Evolutionary conservation across 2,797 vertebrate genomes (phyloP), one percentile per base, ranked within the genome.

Genomic region (Gallinago nigripennis): DNA sequence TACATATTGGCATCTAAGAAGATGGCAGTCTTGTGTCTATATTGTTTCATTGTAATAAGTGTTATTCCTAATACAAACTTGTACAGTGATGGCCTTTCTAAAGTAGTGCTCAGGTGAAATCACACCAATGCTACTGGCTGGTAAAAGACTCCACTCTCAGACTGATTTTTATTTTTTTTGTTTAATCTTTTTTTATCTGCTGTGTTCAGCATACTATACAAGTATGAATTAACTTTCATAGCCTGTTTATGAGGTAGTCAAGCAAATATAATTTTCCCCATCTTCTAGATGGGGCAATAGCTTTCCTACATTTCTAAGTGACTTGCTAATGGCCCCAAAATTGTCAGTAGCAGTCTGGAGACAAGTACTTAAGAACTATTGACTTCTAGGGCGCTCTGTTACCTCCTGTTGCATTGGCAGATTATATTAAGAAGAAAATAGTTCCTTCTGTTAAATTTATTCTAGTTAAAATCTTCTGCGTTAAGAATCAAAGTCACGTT

Each of bases 241-340:
- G 58, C 73, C 82, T 81, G 88, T 86, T 94, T 65, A 91, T 81
- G n/a, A 84, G 77, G 50, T 78, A 95, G 50, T 83, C 58, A 79
- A 91, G 88, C 54, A 95, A 84, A 78, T 79, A 72, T 20, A 35
- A 83, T 88, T 90, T 83, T 57, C 21, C 31, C 30, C 30, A 9
- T 91, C 86, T 91, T 54, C 20, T 11, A 61, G 65, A 53, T 61
- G 39, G 57, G 10, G 43, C 54, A 91, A 88, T 3, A 61, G 69
- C 80, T 88, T 75, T 71, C 28, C 69, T 86, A 63, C 57, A 28
- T 77, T 86, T 71, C 43, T 68, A 33, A 92, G 76, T 65, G 77
- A 90, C 80, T 90, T 90, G 69, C 48, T 93, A 89, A 94, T 56
- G 82, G 94, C 25, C 43, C 37, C 65, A 13, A 3, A 82, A 80